Conservation (phyloP, 37 sponge, comb jelly and placozoan species). For the Chondrilla cf. caribensis region DNA sequence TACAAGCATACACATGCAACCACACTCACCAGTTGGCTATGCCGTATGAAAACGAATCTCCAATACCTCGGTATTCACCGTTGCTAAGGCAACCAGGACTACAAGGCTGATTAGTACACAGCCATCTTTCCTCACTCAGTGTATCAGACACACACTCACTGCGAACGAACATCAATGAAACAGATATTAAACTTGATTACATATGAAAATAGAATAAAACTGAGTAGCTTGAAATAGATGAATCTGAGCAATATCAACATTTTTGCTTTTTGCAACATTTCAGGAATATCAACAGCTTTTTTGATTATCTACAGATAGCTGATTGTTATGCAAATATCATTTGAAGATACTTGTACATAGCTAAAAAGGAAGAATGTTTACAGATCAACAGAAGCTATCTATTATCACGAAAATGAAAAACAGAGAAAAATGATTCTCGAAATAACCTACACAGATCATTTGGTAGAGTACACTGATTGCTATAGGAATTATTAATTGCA, state of each 20-base stretch:
- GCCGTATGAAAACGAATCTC: background rate
- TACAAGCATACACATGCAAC: too few relatives aligned
- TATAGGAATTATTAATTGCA: too few relatives aligned
- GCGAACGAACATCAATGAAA: background rate
- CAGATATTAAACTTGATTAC: background rate
- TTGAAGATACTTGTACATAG: too few relatives aligned
- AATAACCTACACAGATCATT: too few relatives aligned
- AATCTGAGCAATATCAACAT: background rate
- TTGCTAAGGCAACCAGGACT: constrained; percentile 30
- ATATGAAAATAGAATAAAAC: background rate
- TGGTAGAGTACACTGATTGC: too few relatives aligned
- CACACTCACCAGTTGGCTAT: background rate
- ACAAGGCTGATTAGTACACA: constrained; percentile 59
- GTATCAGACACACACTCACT: constrained; percentile 24
- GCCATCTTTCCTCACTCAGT: constrained; percentile 75
- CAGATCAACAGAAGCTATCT: too few relatives aligned
- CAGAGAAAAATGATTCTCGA: too few relatives aligned
- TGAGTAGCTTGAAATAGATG: background rate
- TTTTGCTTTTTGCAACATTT: background rate
- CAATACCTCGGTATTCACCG: constrained; percentile 32
- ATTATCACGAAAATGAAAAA: too few relatives aligned
- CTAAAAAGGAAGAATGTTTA: too few relatives aligned
- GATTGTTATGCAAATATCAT: too few relatives aligned
- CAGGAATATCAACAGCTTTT: background rate
- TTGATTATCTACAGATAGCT: too few relatives aligned